These are phyloP conservation scores for Melitaea cinxia DNA, from an alignment of 1,140 invertebrate genomes.

Conservation along the genomic window DNA sequence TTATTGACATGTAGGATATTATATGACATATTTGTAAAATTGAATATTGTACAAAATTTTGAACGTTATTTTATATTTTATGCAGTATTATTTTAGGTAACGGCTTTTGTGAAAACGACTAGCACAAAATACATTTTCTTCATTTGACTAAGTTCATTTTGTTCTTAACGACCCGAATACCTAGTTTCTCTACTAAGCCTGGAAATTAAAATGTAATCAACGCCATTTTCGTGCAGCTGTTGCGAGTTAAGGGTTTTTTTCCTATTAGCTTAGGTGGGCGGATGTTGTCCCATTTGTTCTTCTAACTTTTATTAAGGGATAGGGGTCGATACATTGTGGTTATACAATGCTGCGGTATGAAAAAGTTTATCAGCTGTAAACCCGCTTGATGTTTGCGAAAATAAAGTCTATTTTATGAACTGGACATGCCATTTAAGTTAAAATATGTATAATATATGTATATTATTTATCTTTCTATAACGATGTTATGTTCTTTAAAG, in stretches of 20 bases:
- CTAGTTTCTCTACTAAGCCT: not conserved
- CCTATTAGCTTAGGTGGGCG: slow-evolving; percentile 19
- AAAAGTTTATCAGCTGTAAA: not conserved
- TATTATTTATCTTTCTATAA: too few relatives aligned
- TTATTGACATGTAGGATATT: too few relatives aligned
- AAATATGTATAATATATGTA: too few relatives aligned
- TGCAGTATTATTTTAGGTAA: too few relatives aligned
- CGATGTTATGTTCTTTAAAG: too few relatives aligned
- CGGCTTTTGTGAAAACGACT: not conserved
- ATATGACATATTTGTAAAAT: too few relatives aligned
- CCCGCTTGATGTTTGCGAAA: not conserved
- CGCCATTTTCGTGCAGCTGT: slow-evolving; percentile 6
- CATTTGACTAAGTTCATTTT: not conserved
- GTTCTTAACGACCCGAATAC: not conserved
- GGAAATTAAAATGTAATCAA: slow-evolving; percentile 18
- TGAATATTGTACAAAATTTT: too few relatives aligned
- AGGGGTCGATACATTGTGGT: slow-evolving; percentile 3
- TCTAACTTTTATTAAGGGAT: slow-evolving; percentile 10
- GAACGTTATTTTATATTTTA: too few relatives aligned
- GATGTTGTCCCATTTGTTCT: slow-evolving; percentile 20
- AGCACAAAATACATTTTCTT: not conserved
- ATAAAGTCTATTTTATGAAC: too few relatives aligned
- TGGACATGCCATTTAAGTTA: too few relatives aligned
- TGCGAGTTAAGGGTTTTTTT: slow-evolving; percentile 1
- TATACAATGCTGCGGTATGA: not conserved